Conservation (phyloP, 92 coral and sea anemone genomes). For the Pocillopora grandis region DNA sequence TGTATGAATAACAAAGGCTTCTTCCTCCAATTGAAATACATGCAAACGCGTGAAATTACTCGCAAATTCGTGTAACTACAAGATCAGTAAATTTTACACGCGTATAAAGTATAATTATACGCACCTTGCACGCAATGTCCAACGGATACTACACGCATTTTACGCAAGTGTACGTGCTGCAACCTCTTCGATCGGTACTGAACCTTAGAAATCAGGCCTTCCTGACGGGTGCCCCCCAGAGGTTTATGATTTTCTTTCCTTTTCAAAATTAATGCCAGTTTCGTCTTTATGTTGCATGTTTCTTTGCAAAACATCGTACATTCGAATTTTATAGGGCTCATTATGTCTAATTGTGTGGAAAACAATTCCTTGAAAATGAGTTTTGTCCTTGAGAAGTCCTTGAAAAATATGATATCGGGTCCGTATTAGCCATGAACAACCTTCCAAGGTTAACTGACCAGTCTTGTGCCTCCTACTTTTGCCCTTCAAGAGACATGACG, state of each 20-base stretch:
- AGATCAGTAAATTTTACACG: conserved; percentile 16
- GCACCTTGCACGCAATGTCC: conserved; percentile 22
- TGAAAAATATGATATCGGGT: background rate
- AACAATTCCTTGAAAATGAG: background rate
- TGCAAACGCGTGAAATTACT: no score
- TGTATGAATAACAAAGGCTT: no score
- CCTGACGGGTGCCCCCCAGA: conserved; percentile 5
- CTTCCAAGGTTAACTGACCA: background rate
- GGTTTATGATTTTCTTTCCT: conserved; percentile 12
- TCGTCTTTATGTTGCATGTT: conserved; percentile 20
- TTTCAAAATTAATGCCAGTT: conserved; percentile 23
- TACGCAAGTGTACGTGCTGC: background rate
- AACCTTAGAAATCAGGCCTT: conserved; percentile 14
- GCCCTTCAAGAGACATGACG: background rate
- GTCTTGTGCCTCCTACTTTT: background rate
- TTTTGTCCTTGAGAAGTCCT: background rate
- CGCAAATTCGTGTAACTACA: no score
- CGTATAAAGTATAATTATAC: conserved; percentile 10
- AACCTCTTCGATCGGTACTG: conserved; percentile 21
- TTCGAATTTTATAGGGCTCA: conserved; percentile 7
- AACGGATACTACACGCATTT: conserved; percentile 20
- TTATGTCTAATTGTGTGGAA: background rate
- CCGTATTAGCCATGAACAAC: background rate
- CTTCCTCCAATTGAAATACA: no score
- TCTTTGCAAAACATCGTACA: conserved; percentile 23